These are phyloP conservation scores for Macrotrachela quadricornifera DNA, from an alignment of 1,140 invertebrate species.

Conservation along the genomic window DNA sequence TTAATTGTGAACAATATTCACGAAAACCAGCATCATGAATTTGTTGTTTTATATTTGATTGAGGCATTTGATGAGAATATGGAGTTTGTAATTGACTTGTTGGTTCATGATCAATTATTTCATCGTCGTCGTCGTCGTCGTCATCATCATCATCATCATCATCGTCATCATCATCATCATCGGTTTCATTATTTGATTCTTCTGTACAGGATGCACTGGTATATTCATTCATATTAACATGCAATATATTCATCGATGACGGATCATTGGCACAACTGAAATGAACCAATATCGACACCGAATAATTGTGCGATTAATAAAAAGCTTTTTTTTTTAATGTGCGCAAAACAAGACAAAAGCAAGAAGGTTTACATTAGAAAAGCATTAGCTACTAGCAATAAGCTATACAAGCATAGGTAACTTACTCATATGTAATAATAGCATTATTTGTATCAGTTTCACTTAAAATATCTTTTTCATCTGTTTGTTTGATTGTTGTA, in stretches of 20 bases:
- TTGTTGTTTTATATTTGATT: conserved; percentile 4
- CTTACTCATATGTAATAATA: neutral
- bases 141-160: neutral
- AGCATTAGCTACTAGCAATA: neutral
- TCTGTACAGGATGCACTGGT: conserved; percentile 3
- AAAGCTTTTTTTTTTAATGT: neutral
- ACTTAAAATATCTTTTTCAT: neutral
- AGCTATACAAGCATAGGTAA: neutral
- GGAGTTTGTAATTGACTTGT: conserved; percentile 9
- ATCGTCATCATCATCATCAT: neutral
- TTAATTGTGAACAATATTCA: conserved; percentile 30
- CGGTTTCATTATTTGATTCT: neutral
- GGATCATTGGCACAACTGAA: neutral
- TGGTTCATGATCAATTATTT: conserved; percentile 1
- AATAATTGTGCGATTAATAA: no score
- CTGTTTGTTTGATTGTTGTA: neutral
- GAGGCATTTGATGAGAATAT: conserved; percentile 11
- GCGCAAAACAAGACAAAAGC: neutral
- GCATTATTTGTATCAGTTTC: neutral
- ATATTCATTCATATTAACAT: neutral
- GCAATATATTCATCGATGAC: neutral
- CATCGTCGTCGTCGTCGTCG: conserved; percentile 10
- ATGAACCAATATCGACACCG: neutral
- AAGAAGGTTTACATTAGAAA: neutral
- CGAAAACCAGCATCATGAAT: conserved; percentile 6